Conservation (phyloP, 2,888 invertebrate genomes). For the Cactoblastis cactorum region DNA sequence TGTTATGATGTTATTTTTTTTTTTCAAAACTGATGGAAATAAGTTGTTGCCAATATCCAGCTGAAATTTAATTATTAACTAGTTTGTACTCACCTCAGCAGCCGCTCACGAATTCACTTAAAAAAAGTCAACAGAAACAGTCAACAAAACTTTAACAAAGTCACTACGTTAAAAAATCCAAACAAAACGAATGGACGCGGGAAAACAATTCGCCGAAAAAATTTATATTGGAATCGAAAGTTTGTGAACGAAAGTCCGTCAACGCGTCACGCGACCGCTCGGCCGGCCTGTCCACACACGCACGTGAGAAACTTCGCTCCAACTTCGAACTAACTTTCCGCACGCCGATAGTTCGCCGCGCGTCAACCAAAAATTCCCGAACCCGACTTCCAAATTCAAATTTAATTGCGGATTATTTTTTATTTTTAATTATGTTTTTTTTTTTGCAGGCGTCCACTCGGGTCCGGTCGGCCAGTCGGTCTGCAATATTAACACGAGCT, state of each 20-base stretch:
- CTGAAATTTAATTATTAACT: constrained; percentile 10
- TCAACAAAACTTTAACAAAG: constrained; percentile 66
- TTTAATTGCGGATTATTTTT: constrained; percentile 49
- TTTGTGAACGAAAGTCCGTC: constrained; percentile 28
- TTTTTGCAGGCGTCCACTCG: constrained; percentile 68
- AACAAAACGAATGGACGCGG: constrained; percentile 36
- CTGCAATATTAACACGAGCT: constrained; percentile 78
- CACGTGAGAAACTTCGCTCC: constrained; percentile 61
- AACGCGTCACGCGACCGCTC: constrained; percentile 39
- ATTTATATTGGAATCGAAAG: constrained; percentile 20
- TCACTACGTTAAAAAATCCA: constrained; percentile 63
- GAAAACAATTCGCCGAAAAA: constrained; percentile 45
- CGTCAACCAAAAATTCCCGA: constrained; percentile 35
- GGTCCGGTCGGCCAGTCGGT: constrained; percentile 74
- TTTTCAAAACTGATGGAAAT: not conserved
- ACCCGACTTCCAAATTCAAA: constrained; percentile 28
- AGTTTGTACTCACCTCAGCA: constrained; percentile 47
- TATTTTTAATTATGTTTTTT: constrained; percentile 45
- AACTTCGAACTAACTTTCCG: constrained; percentile 58
- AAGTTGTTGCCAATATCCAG: not conserved
- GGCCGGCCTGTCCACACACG: constrained; percentile 61
- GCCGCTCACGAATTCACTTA: constrained; percentile 32
- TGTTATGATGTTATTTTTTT: not conserved
- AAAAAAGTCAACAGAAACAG: constrained; percentile 55
- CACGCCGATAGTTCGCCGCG: constrained; percentile 53